Evolutionary conservation across 2,113 vertebrate species (phyloP).

Genomic region (Hepsetus odoe): DNA sequence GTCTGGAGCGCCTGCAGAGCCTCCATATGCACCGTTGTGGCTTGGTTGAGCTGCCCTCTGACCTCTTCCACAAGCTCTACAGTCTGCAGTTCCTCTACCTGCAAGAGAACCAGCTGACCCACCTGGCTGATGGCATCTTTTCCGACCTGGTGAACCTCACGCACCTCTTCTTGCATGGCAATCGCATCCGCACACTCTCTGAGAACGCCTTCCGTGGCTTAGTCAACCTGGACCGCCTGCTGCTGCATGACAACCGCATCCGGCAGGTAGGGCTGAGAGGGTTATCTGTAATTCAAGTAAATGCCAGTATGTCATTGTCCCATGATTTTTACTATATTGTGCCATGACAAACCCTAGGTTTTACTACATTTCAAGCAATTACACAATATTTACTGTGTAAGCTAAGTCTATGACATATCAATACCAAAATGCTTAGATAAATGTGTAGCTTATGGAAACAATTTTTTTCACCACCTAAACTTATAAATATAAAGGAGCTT

Average conservation of each 20-base stretch:
- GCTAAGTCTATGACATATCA: too few relatives aligned
- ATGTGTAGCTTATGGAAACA: too few relatives aligned
- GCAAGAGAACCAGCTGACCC: conserved; percentile 92
- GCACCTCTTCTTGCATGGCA: conserved; percentile 94
- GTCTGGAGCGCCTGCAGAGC: conserved; percentile 92
- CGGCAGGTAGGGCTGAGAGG: conserved; percentile 57
- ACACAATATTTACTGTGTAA: too few relatives aligned
- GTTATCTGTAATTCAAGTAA: too few relatives aligned
- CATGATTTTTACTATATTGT: too few relatives aligned
- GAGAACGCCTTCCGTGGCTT: conserved; percentile 92
- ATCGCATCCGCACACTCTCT: conserved; percentile 88
- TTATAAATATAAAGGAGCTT: too few relatives aligned
- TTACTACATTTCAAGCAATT: too few relatives aligned
- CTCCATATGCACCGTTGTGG: conserved; percentile 95
- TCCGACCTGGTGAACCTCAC: conserved; percentile 93
- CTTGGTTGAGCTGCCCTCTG: conserved; percentile 86
- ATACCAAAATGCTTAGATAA: too few relatives aligned
- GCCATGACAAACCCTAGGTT: too few relatives aligned
- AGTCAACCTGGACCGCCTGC: conserved; percentile 89
- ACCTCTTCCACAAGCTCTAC: conserved; percentile 89
- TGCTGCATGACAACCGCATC: conserved; percentile 92
- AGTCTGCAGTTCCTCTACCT: conserved; percentile 98
- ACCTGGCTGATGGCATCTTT: conserved; percentile 92
- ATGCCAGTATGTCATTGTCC: too few relatives aligned
- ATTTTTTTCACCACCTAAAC: too few relatives aligned